phyloP scores from a whole-genome alignment of 1,140 invertebrate genomes.

The Batillaria attramentaria region DNA sequence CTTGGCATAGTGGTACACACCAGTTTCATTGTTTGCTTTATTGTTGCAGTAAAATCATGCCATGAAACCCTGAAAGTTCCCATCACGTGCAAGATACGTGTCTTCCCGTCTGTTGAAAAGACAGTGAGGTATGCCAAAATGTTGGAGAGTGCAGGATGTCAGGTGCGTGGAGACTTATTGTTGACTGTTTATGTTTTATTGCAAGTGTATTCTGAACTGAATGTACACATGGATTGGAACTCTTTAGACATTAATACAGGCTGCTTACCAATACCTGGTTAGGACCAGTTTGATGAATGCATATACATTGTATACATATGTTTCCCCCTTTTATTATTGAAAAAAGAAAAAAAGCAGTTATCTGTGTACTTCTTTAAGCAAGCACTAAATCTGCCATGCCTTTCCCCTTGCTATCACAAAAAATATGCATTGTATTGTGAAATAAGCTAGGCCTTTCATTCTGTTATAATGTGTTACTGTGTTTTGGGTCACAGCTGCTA shows the following conservation, averaged over 20 bases:
- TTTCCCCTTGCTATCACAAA: not conserved
- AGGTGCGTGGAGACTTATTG: conserved; percentile 66
- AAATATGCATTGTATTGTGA: not conserved
- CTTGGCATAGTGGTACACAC: not conserved
- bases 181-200: not conserved
- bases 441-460: too few relatives aligned
- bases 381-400: too few relatives aligned
- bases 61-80: conserved; percentile 77
- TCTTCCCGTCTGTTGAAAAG: conserved; percentile 89
- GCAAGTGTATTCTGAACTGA: too few relatives aligned
- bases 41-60: conserved; percentile 74
- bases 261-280: too few relatives aligned
- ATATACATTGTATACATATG: too few relatives aligned
- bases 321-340: too few relatives aligned
- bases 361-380: too few relatives aligned
- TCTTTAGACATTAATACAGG: too few relatives aligned
- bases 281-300: too few relatives aligned
- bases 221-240: too few relatives aligned
- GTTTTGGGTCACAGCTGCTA: conserved; percentile 75
- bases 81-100: conserved; percentile 95
- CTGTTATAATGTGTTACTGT: too few relatives aligned
- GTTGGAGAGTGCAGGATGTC: conserved; percentile 93
- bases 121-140: conserved; percentile 94
- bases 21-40: conserved; percentile 19
- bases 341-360: too few relatives aligned